Evolutionary conservation across 2,888 invertebrate species (phyloP).

Genomic region (Strigamia maritima): DNA sequence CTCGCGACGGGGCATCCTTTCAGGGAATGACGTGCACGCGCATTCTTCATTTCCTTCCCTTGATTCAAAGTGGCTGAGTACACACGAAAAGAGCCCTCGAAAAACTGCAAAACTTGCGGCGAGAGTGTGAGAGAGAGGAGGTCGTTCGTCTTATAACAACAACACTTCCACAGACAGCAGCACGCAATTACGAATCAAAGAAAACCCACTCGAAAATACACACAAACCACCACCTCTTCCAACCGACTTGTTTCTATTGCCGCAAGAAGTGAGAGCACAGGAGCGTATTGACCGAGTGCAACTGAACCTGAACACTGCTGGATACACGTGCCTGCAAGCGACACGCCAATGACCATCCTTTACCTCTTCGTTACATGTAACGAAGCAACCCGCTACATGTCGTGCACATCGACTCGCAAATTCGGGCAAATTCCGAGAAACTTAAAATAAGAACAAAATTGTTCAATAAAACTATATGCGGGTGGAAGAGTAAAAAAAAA

Average conservation of each 20-base stretch:
- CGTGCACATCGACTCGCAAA: not conserved
- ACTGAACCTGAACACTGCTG: not conserved
- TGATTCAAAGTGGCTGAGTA: not conserved
- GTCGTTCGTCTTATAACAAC: not conserved
- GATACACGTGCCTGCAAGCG: conserved; percentile 24
- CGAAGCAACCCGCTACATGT: not conserved
- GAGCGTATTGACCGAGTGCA: conserved; percentile 29
- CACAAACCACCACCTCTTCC: conserved; percentile 17
- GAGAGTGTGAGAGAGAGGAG: not conserved
- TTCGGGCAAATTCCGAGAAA: not conserved
- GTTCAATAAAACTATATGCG: conserved; percentile 2
- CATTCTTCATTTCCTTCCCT: conserved; percentile 12
- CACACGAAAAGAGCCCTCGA: not conserved
- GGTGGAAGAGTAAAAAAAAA: not conserved
- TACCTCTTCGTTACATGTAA: not conserved
- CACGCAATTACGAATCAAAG: conserved; percentile 27
- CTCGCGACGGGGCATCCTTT: conserved; percentile 12
- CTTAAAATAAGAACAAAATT: not conserved
- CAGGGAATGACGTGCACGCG: not conserved
- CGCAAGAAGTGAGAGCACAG: not conserved
- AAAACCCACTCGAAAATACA: conserved; percentile 21
- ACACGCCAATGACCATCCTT: conserved; percentile 27
- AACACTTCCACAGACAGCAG: not conserved
- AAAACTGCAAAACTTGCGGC: not conserved
- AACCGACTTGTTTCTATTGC: conserved; percentile 27